Evolutionary conservation across 2,113 vertebrate species (phyloP), one percentile per base, ranked within the genome.

Genomic region (Gymnogyps californianus): DNA sequence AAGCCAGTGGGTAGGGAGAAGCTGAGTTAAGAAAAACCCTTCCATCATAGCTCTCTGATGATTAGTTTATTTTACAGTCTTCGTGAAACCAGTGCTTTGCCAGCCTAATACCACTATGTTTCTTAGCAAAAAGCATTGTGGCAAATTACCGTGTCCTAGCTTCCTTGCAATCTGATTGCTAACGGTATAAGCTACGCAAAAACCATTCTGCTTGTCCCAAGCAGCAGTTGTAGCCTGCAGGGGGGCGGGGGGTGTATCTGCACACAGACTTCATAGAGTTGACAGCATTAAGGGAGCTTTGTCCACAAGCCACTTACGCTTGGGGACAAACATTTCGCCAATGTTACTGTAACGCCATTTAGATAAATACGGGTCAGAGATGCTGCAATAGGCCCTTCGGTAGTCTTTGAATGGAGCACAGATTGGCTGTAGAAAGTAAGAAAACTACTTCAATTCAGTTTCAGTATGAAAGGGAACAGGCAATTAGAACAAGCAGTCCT

Each of bases 371-470:
- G 71, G 83, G 71, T 93, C 93, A 96, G 72, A 95, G 83, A 72
- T 96, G 96, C 72, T 96, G 78, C 49, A 75, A 90, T 94, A 98
- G 98, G 98, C 98, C 98, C 98, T 98, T 98, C 96, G 97, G 97
- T 98, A 97, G 97, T 98, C 98, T 99, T 99, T 99, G 98, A 99
- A 99, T 98, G 98, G 98, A 98, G 98, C 96, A 54, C 97, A 96
- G 95, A 92, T 96, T 98, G 98, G 98, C 98, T 98, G 97, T 98
- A 98, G 98, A 98, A 82, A 92, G 87, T 95, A 96, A 97, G 96
- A 97, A 74, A 98, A 98, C 96, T 97, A 97, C 85, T 98, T 97
- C 95, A 94, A 90, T 93, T 98, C 96, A 96, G 96, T 97, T 97
- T 98, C 89, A 95, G 59, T 97, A 97, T 89, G 93, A 97, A 90